These are phyloP conservation scores for Bugula neritina DNA, from an alignment of 2,888 invertebrate genomes.

Conservation along the genomic window DNA sequence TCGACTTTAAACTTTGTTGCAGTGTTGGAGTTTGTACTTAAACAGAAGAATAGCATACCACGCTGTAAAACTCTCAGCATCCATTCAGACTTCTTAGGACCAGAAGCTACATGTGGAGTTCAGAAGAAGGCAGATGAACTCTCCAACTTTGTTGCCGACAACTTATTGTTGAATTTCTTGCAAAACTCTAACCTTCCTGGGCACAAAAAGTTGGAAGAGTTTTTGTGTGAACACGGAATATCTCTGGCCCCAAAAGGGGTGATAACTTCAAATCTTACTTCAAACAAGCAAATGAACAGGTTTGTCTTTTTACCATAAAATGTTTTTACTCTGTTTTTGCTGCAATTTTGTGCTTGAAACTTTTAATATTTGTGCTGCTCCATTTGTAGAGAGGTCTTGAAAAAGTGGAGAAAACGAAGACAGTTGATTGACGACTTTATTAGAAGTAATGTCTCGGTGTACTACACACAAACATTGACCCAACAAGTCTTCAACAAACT, in stretches of 20 bases:
- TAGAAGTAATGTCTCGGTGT: background rate
- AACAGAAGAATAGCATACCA: background rate
- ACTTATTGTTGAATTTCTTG: conserved; percentile 4
- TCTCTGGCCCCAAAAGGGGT: background rate
- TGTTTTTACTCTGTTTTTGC: background rate
- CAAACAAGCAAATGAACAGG: conserved; percentile 4
- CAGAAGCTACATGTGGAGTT: background rate
- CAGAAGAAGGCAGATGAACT: background rate
- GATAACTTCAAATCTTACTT: background rate
- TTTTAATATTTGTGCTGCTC: too few relatives aligned
- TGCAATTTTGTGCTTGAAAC: too few relatives aligned
- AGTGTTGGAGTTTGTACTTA: background rate
- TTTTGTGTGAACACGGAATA: background rate
- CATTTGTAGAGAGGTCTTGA: conserved; percentile 1
- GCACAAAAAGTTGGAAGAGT: background rate
- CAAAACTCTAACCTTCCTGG: too few relatives aligned
- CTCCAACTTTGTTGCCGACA: background rate
- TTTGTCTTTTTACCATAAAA: background rate
- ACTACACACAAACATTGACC: background rate
- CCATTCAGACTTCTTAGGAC: conserved; percentile 4
- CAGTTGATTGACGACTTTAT: background rate
- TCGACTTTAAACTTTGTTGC: background rate
- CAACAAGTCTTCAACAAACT: background rate
- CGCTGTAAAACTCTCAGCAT: background rate
- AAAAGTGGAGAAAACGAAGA: background rate